phyloP scores from a whole-genome alignment of 2,888 invertebrate species.

The Macrophya alboannulata region DNA sequence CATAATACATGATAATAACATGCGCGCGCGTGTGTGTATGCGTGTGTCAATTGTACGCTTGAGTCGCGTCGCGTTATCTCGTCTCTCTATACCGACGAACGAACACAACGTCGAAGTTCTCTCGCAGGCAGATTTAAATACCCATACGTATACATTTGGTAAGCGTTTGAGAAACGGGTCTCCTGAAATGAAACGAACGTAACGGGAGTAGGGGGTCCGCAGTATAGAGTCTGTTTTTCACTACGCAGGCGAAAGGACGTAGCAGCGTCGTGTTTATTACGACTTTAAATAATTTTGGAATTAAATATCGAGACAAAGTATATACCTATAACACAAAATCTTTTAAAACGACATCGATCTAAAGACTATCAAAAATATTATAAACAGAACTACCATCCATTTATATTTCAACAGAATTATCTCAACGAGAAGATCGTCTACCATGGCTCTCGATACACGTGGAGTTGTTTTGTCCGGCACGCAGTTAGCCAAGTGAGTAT shows the following conservation, averaged over 20 bases:
- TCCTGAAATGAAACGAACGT: background rate
- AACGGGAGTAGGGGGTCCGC: background rate
- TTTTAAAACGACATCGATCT: background rate
- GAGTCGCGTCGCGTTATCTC: background rate
- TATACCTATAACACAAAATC: no score
- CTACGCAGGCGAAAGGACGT: background rate
- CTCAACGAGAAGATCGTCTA: background rate
- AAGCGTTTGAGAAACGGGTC: conserved; percentile 7
- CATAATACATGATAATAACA: conserved; percentile 1
- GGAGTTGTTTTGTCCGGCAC: conserved; percentile 84
- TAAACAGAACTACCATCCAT: background rate
- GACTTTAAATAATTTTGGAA: background rate
- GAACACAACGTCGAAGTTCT: background rate
- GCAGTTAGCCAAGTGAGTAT: conserved; percentile 86
- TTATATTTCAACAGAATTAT: background rate
- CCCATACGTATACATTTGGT: background rate
- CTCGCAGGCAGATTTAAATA: background rate
- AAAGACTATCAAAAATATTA: background rate
- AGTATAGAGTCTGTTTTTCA: background rate
- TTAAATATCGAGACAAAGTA: no score
- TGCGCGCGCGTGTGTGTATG: background rate
- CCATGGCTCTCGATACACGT: conserved; percentile 71
- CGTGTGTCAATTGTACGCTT: background rate
- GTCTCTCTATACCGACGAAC: background rate
- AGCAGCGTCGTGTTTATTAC: background rate